A percentile compares a stretch with the other conserved stretches of the same genome.
phyloP scores from a whole-genome alignment of 2,113 vertebrate genomes.

The Xyliphius kryptos region DNA sequence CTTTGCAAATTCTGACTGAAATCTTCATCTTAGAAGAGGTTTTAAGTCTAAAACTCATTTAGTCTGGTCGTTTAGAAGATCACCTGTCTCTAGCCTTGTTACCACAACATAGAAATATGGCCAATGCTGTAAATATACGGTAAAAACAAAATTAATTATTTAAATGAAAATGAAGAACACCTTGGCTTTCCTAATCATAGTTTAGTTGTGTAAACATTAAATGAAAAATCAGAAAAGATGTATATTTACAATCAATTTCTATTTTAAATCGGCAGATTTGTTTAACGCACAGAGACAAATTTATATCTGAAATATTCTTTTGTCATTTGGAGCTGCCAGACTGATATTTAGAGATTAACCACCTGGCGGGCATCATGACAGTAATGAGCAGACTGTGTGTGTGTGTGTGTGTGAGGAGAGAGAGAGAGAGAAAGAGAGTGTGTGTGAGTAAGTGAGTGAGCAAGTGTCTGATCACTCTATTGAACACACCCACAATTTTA shows the following conservation, averaged over 20 bases:
- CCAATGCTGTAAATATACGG: slow-evolving; percentile 35
- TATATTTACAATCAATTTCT: too few relatives aligned
- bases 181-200: slow-evolving; percentile 38
- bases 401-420: background rate
- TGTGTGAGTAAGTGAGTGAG: too few relatives aligned
- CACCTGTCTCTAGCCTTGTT: slow-evolving; percentile 22
- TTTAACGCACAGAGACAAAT: too few relatives aligned
- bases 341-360: slow-evolving; percentile 20
- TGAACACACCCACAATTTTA: too few relatives aligned
- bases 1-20: background rate
- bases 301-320: too few relatives aligned
- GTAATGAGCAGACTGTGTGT: background rate
- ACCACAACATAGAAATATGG: slow-evolving; percentile 38
- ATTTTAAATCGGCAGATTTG: too few relatives aligned
- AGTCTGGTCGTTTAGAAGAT: slow-evolving; percentile 36
- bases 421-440: too few relatives aligned
- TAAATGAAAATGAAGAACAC: slow-evolving; percentile 22
- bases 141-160: slow-evolving; percentile 25
- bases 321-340: background rate
- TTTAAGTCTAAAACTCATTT: slow-evolving; percentile 40
- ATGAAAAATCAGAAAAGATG: too few relatives aligned
- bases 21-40: slow-evolving; percentile 23
- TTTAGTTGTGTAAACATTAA: too few relatives aligned
- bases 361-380: slow-evolving; percentile 15
- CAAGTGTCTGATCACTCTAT: too few relatives aligned